Evolutionary conservation across 2,113 vertebrate species (phyloP).

Genomic region (Pontoporia blainvillei): DNA sequence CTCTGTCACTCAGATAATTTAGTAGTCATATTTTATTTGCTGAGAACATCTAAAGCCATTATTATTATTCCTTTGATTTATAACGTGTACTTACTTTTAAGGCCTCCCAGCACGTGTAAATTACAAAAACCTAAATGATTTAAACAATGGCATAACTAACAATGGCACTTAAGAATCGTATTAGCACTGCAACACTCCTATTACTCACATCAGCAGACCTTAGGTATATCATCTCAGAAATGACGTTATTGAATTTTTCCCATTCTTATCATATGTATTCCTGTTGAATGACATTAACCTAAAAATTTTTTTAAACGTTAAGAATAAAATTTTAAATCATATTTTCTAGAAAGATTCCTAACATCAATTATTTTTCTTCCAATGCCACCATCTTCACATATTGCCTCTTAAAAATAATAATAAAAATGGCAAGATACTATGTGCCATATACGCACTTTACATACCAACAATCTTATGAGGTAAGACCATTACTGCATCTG

Average conservation of each 20-base stretch:
- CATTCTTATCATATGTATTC: conserved; percentile 23
- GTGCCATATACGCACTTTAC: neutral
- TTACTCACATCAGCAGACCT: neutral
- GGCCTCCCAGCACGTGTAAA: conserved; percentile 27
- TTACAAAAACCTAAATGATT: conserved; percentile 40
- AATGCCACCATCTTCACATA: neutral
- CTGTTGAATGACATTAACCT: neutral
- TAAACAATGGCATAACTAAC: conserved; percentile 52
- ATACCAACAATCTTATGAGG: neutral
- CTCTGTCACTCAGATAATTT: conserved; percentile 14
- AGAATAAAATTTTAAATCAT: neutral
- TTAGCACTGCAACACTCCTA: neutral
- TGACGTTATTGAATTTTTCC: neutral
- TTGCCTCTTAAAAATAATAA: neutral
- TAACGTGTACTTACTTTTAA: conserved; percentile 41
- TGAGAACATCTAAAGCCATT: conserved; percentile 34
- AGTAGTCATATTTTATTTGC: conserved; percentile 49
- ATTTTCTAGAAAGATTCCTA: neutral
- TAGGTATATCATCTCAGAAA: conserved; percentile 15
- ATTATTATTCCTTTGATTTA: conserved; percentile 61
- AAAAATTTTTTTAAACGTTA: neutral
- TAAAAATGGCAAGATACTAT: neutral
- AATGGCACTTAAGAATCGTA: conserved; percentile 14
- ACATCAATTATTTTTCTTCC: neutral
- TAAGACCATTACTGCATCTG: neutral